Evolutionary conservation across 2,797 vertebrate species (phyloP), one percentile per base, ranked within the genome.

Genomic region (Lindbergichthys nudifrons): DNA sequence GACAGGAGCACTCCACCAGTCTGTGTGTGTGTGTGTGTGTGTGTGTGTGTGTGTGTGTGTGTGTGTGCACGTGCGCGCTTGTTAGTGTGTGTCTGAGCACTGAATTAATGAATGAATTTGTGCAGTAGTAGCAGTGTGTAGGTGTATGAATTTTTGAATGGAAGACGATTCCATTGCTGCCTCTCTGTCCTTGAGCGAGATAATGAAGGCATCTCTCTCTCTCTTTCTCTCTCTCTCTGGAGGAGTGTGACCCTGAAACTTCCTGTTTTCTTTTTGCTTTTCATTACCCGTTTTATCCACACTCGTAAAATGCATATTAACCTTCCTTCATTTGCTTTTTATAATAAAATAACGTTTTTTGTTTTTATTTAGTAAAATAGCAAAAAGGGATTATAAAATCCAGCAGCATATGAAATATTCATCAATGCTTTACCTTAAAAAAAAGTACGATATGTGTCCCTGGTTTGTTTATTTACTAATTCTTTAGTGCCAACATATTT

Each of bases 111-210:
- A 89, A 82, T 89, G 88, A 80, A 87, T 84, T 47, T 30, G 70
- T 73, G 66, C 67, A 79, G 64, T 61, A 64, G 61, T 79, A 75
- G 23, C 81, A 81, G 60, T 36, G 70, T 79, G 80, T 75, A 47
- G 46, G 69, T 52, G 65, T 45, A 19, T 70, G 65, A 7, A 32
- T 32, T 5, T 79, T 77, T 92, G 80, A 87, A 80, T 80, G 82
- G 75, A 85, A 82, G 76, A 82, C 54, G 15, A 77, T 65, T 76
- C 67, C 59, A 72, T 69, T 67, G 45, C 60, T 74, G 73, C 81
- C 75, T 75, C 48, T 58, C 52, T 65, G 89, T 84, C 91, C 89
- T 90, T 91, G 85, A 90, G 72, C 26, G 4, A 88, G 85, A 83
- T 85, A 89, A 88, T 89, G 81, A 89, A 89, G 85, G 75, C 70